Evolutionary conservation across 1,140 invertebrate species (phyloP), one percentile per base, ranked within the genome.

Genomic region (Oedothorax gibbosus): DNA sequence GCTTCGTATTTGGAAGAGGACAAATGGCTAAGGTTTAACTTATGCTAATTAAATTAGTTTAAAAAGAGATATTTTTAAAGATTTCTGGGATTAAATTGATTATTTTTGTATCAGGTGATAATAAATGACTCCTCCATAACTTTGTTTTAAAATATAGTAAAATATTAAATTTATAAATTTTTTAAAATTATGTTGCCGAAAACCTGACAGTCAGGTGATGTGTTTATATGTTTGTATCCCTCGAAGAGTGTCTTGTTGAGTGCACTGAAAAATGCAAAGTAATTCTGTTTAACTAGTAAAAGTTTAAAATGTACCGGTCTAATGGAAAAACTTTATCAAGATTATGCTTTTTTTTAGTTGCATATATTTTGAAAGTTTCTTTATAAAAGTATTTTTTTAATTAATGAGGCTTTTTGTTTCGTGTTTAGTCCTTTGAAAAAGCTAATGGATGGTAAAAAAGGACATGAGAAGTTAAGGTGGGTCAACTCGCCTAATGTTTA

Each of bases 401-500:
- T 5, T 53, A 8, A 73, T 10, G 49, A 51, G 50, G 50, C 49
- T 51, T 68, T 7, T 21, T 68, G 5, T 68, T 21, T 15, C 64
- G 2, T 73, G 18, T 64, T 57, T 64, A 86, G 95, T 81, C 91
- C 96, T 62, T 96, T 97, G 94, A 97, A 97, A 91, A 95, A 95
- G 89, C 91, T 93, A 72, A 93, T 94, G 85, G 94, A 94, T 85
- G 94, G 93, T 12, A 91, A 94, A 94, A 88, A 96, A 94, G 91
- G 95, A 60, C 94, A 94, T 64, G 97, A 99, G 90, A 96, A 96
- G 89, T 95, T 95, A 64, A 93, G 96, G 89, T 99, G 98, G 98
- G 92, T 99, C 68, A 99, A 99, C 90, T 98, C 98, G 0, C 98
- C 98, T n/a, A 99, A 99, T 91, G 96, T 97, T 62, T 99, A 99